Evolutionary conservation across 2,888 invertebrate genomes (phyloP).

Genomic region (Gastracanthus pulcherrimus): DNA sequence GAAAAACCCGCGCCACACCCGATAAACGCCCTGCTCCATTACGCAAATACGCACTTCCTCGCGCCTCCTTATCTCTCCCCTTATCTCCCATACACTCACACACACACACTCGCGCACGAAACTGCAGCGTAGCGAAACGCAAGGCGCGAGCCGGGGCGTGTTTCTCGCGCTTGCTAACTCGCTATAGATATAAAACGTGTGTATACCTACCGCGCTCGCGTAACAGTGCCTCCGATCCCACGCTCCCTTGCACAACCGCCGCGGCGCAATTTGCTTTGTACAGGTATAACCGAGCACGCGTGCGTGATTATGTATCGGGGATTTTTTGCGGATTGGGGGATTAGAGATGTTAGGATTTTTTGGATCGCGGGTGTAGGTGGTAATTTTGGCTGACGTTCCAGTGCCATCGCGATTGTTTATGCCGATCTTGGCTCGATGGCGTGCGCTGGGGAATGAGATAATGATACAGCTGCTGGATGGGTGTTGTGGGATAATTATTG

Average conservation of each 20-base stretch:
- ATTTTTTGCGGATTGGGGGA: too few relatives aligned
- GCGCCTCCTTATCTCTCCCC: neutral
- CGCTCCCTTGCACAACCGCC: conserved; percentile 23
- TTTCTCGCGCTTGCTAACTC: neutral
- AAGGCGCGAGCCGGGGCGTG: neutral
- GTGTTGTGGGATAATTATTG: neutral
- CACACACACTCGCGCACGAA: neutral
- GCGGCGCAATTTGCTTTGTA: neutral
- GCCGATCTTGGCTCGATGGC: too few relatives aligned
- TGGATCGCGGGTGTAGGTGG: too few relatives aligned
- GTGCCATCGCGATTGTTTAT: neutral
- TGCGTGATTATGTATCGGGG: neutral
- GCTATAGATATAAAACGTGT: neutral
- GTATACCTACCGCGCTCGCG: neutral
- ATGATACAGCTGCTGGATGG: neutral
- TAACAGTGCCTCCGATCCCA: conserved; percentile 54
- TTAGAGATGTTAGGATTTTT: too few relatives aligned
- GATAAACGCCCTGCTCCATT: conserved; percentile 8
- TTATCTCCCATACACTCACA: neutral
- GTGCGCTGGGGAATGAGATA: neutral
- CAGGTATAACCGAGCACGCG: neutral
- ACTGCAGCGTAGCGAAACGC: too few relatives aligned
- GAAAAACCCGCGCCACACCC: neutral
- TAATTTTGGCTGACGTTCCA: too few relatives aligned
- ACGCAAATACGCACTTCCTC: conserved; percentile 50